A percentile compares a stretch with the other conserved stretches of the same genome.
Evolutionary conservation across 2,888 invertebrate species (phyloP).

Genomic region (Acronicta leporina): DNA sequence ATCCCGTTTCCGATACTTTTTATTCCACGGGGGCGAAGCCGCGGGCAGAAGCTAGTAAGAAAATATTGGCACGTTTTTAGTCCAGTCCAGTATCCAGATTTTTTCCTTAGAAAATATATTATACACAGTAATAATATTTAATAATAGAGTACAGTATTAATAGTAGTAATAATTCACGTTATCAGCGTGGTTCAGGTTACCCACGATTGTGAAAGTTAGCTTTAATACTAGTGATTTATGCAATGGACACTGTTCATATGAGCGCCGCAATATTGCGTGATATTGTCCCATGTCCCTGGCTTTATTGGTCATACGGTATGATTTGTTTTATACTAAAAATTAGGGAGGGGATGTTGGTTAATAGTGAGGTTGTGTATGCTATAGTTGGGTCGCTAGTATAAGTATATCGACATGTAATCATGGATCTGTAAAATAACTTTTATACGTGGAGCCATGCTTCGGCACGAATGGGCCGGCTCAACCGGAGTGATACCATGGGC

Average conservation of each 20-base stretch:
- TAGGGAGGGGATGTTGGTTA: background rate
- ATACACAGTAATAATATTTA: constrained; percentile 9
- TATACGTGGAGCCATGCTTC: too few relatives aligned
- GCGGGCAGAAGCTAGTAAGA: too few relatives aligned
- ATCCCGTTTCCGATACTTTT: too few relatives aligned
- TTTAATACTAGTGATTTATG: constrained; percentile 65
- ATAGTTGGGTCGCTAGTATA: too few relatives aligned
- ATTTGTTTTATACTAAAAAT: constrained; percentile 16
- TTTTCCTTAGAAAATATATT: too few relatives aligned
- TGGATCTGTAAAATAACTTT: too few relatives aligned
- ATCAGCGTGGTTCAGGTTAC: constrained; percentile 17
- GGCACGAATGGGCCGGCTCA: too few relatives aligned
- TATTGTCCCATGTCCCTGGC: constrained; percentile 16
- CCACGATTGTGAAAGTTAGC: constrained; percentile 53
- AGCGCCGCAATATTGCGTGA: constrained; percentile 6
- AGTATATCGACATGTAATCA: too few relatives aligned
- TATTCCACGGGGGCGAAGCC: too few relatives aligned
- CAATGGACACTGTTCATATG: constrained; percentile 29
- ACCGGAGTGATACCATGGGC: too few relatives aligned
- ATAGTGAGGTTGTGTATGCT: background rate
- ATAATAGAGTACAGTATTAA: constrained; percentile 30
- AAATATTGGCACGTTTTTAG: too few relatives aligned
- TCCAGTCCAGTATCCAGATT: too few relatives aligned
- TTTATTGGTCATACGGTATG: constrained; percentile 1
- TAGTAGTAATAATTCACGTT: constrained; percentile 35